Conservation (phyloP, 2,888 invertebrate species). For the Drosophila seclusa region DNA sequence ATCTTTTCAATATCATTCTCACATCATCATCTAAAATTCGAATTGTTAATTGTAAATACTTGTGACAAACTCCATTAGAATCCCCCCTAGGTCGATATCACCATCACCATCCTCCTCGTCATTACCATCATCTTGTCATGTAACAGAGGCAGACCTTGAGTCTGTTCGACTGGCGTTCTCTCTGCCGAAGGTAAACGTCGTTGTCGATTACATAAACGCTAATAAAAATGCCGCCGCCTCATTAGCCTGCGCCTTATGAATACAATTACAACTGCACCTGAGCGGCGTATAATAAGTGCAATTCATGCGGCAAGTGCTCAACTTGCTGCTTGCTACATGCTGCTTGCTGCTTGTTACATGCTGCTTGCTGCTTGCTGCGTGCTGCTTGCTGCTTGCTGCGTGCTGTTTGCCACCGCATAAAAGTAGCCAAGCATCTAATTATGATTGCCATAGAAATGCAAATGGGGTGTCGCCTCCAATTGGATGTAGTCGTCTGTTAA, state of each 20-base stretch:
- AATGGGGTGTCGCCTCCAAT: slow-evolving; percentile 20
- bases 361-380: slow-evolving; percentile 1
- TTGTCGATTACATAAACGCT: slow-evolving; percentile 61
- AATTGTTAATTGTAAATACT: background rate
- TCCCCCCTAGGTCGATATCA: slow-evolving; percentile 28
- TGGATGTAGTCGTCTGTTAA: slow-evolving; percentile 13
- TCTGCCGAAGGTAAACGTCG: slow-evolving; percentile 56
- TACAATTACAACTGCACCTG: slow-evolving; percentile 50
- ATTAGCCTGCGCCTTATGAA: slow-evolving; percentile 60
- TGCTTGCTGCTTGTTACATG: slow-evolving; percentile 1
- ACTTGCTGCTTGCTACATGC: background rate
- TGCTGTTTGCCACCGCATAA: slow-evolving; percentile 2
- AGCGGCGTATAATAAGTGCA: slow-evolving; percentile 63
- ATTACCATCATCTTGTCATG: slow-evolving; percentile 16
- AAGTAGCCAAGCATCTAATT: slow-evolving; percentile 57
- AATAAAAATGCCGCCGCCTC: slow-evolving; percentile 69
- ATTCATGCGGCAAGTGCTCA: slow-evolving; percentile 65
- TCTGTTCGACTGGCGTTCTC: slow-evolving; percentile 52
- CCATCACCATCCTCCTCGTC: slow-evolving; percentile 12
- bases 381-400: background rate
- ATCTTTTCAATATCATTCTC: background rate
- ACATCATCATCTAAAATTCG: rapidly evolving
- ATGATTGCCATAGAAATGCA: slow-evolving; percentile 46
- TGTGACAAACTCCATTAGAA: background rate
- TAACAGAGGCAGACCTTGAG: slow-evolving; percentile 49